Percentiles rank a stretch among this genome's conserved stretches.
These are phyloP conservation scores for Synodontis membranacea DNA, from an alignment of 2,113 vertebrate genomes.

Conservation along the genomic window DNA sequence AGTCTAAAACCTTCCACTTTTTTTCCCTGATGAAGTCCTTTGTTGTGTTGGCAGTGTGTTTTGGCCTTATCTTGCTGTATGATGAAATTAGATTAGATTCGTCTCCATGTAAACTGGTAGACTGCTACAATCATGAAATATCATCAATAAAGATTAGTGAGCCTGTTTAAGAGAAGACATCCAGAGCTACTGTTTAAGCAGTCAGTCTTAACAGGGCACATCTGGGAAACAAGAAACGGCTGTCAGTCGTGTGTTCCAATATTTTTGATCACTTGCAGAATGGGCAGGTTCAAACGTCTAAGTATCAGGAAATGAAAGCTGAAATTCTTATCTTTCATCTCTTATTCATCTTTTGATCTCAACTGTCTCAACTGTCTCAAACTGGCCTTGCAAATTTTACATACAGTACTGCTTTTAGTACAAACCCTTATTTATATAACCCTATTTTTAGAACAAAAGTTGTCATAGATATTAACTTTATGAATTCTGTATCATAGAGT, in stretches of 20 bases:
- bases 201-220: neutral
- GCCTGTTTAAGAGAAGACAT: neutral
- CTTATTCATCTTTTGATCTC: no score
- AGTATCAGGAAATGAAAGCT: neutral
- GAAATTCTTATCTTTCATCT: neutral
- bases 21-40: neutral
- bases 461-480: no score
- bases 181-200: neutral
- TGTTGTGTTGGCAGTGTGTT: neutral
- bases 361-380: no score
- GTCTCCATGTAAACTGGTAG: neutral
- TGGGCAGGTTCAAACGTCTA: neutral
- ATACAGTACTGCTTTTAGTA: no score
- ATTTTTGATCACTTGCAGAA: neutral
- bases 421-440: no score
- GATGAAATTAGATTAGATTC: neutral
- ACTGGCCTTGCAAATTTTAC: no score
- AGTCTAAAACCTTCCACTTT: neutral
- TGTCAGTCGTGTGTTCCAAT: neutral
- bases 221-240: no score
- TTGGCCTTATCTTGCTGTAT: neutral
- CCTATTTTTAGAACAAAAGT: no score
- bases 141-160: neutral
- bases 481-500: no score
- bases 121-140: neutral